phyloP scores from a whole-genome alignment of 1,140 invertebrate genomes.

The Sesamia nonagrioides region DNA sequence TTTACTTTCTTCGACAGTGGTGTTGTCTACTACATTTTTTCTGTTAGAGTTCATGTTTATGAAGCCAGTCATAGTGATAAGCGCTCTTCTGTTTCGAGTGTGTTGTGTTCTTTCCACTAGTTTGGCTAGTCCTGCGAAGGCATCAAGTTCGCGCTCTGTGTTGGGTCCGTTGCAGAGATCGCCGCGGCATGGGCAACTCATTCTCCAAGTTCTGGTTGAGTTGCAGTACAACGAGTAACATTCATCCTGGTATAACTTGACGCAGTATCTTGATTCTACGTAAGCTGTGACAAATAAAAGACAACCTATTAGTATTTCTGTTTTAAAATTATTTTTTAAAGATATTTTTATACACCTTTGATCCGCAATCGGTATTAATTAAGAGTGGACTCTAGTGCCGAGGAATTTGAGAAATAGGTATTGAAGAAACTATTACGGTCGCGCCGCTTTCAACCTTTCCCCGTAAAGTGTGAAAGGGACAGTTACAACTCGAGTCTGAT shows the following conservation, averaged over 20 bases:
- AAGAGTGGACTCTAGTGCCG: too few relatives aligned
- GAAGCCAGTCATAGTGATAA: constrained; percentile 22
- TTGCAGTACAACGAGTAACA: constrained; percentile 85
- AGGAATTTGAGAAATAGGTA: too few relatives aligned
- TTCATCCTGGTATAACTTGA: constrained; percentile 83
- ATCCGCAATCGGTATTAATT: too few relatives aligned
- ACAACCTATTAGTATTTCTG: constrained; percentile 23
- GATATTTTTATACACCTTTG: too few relatives aligned
- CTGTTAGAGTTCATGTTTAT: constrained; percentile 15
- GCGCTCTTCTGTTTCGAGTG: constrained; percentile 62
- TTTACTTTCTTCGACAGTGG: constrained; percentile 16
- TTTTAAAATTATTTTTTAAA: too few relatives aligned
- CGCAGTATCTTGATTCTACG: constrained; percentile 82
- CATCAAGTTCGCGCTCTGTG: constrained; percentile 72
- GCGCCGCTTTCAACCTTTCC: too few relatives aligned
- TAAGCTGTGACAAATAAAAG: constrained; percentile 67
- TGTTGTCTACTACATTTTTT: constrained; percentile 37
- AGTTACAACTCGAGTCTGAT: too few relatives aligned
- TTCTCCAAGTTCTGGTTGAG: constrained; percentile 82
- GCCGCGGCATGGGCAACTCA: constrained; percentile 87
- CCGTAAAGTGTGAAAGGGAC: too few relatives aligned
- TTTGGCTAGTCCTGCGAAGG: constrained; percentile 65
- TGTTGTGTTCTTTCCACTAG: constrained; percentile 65
- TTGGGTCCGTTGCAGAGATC: constrained; percentile 86
- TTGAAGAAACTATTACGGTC: too few relatives aligned